phyloP scores from a whole-genome alignment of 2,113 vertebrate species.

The Origma solitaria region DNA sequence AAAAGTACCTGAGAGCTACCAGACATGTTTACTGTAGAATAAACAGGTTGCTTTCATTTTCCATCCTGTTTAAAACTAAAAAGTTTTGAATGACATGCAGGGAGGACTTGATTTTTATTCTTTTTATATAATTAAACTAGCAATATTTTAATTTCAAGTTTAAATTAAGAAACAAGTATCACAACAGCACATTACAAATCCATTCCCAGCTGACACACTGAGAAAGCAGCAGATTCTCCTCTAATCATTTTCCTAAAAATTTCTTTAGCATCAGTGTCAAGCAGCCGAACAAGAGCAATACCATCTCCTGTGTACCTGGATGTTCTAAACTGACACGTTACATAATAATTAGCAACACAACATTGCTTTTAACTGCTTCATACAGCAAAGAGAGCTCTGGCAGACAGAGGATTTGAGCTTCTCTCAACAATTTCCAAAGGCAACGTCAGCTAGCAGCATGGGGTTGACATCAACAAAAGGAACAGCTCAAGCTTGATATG shows the following conservation, averaged over 20 bases:
- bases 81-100: background rate
- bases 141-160: background rate
- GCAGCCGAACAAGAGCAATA: background rate
- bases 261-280: background rate
- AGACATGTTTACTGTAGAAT: background rate
- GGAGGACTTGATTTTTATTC: background rate
- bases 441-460: background rate
- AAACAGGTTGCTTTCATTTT: background rate
- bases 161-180: background rate
- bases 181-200: background rate
- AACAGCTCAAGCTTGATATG: slow-evolving; percentile 20
- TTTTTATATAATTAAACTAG: background rate
- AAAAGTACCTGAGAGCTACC: background rate
- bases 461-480: slow-evolving; percentile 25
- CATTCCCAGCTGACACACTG: background rate
- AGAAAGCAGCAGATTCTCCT: background rate
- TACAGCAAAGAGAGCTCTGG: background rate
- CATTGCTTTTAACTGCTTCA: background rate
- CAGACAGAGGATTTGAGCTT: background rate
- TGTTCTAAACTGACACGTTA: background rate
- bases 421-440: background rate
- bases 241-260: background rate
- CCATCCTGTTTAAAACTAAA: background rate
- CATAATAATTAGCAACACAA: slow-evolving; percentile 1
- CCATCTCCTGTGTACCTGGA: background rate